phyloP scores from a whole-genome alignment of 2,888 invertebrate genomes.

The Fragum whitleyi region DNA sequence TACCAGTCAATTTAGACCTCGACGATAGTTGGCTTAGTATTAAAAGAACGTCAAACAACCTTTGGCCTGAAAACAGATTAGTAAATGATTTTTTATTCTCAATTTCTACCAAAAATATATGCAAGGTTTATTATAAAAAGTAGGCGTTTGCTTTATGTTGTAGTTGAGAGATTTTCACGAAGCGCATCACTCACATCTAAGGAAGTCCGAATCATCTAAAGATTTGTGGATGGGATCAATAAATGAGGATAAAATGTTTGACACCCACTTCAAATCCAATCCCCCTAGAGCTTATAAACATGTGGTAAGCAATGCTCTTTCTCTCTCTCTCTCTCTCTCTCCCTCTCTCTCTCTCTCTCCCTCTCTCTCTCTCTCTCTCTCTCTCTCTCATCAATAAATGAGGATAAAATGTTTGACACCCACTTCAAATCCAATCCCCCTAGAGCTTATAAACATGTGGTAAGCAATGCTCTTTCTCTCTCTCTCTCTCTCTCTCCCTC shows the following conservation, averaged over 20 bases:
- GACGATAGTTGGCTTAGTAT: no score
- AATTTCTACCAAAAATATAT: no score
- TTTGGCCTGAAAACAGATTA: no score
- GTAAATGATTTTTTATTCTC: no score
- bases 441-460: slow-evolving; percentile 16
- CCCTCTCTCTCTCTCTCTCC: no score
- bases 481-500: no score
- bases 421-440: slow-evolving; percentile 8
- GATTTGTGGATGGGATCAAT: slow-evolving; percentile 15
- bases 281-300: slow-evolving; percentile 22
- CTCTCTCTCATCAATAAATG: not conserved
- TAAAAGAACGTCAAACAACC: no score
- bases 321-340: no score
- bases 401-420: not conserved
- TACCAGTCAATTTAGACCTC: no score
- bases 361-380: not conserved
- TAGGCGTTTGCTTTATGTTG: no score
- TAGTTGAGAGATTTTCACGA: not conserved
- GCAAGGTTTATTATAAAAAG: no score
- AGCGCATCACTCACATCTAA: not conserved
- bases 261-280: slow-evolving; percentile 14
- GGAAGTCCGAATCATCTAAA: not conserved
- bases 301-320: not conserved
- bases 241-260: slow-evolving; percentile 5
- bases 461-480: not conserved